These are phyloP conservation scores for Odobenus rosmarus DNA, from an alignment of 2,113 vertebrate species.

Conservation along the genomic window DNA sequence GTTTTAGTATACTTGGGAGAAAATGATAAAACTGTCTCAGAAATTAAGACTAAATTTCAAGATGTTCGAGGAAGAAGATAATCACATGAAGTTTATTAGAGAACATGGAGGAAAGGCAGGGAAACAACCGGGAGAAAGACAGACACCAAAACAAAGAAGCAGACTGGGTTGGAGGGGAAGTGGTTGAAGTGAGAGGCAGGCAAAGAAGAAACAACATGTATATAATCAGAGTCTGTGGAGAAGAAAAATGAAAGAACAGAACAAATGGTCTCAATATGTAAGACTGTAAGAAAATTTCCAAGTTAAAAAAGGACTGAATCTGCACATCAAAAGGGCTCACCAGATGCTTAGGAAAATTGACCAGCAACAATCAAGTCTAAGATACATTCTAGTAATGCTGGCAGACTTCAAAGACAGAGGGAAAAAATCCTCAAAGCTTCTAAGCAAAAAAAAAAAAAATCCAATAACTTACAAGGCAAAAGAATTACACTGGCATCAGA, in stretches of 20 bases:
- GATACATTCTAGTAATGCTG: neutral
- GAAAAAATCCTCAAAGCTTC: neutral
- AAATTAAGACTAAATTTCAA: neutral
- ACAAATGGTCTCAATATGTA: neutral
- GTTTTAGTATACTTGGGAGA: neutral
- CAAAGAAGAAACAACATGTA: rapidly evolving
- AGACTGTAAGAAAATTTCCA: neutral
- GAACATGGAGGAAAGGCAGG: neutral
- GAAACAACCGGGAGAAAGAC: neutral
- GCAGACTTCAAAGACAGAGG: neutral
- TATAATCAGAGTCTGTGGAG: neutral
- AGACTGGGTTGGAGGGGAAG: neutral
- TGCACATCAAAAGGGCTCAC: neutral
- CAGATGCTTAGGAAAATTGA: neutral
- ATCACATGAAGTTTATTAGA: neutral
- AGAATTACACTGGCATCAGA: neutral
- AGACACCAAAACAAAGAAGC: neutral
- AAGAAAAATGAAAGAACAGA: neutral
- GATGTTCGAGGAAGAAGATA: neutral
- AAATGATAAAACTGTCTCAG: neutral
- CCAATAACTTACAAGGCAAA: neutral
- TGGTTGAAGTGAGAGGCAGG: neutral
- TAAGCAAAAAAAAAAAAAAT: neutral
- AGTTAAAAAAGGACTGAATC: neutral
- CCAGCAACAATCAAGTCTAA: neutral